Percentiles rank a stretch among this genome's conserved stretches.
Conservation (phyloP, 2,888 invertebrate species). For the Papilio gigon region DNA sequence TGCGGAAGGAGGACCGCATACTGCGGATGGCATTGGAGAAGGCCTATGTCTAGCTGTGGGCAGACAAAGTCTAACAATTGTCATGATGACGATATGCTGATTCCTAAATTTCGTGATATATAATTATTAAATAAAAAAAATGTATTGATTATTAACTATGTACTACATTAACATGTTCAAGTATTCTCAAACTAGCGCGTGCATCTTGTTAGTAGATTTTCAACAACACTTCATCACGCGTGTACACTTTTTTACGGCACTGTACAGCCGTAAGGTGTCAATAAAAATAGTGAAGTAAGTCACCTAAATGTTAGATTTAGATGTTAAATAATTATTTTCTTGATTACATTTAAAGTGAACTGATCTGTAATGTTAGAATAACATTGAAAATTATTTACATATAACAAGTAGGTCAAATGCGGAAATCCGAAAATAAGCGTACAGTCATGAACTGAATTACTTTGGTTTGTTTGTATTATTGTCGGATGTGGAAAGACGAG, state of each 20-base stretch:
- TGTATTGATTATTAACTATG: not conserved
- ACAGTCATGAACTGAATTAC: conserved; percentile 32
- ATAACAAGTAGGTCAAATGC: conserved; percentile 14
- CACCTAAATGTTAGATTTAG: not conserved
- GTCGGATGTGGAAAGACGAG: conserved; percentile 25
- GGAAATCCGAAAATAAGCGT: conserved; percentile 32
- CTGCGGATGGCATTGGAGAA: too few species aligned
- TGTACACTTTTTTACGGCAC: not conserved
- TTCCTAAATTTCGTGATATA: too few species aligned
- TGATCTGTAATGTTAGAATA: not conserved
- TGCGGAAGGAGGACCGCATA: too few species aligned
- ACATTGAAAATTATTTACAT: conserved; percentile 1
- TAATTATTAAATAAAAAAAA: too few species aligned
- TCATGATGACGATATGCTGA: too few species aligned
- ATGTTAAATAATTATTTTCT: too few species aligned
- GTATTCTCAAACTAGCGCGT: conserved; percentile 18
- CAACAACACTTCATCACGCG: conserved; percentile 18
- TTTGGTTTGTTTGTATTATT: conserved; percentile 24
- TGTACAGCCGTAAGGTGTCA: not conserved
- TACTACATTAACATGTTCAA: not conserved
- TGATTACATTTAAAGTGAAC: too few species aligned
- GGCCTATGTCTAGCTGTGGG: too few species aligned
- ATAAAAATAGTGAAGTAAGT: not conserved
- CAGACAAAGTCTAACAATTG: too few species aligned
- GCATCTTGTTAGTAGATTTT: not conserved